Evolutionary conservation across 1,140 invertebrate genomes (phyloP).

Genomic region (Diabrotica virgifera): DNA sequence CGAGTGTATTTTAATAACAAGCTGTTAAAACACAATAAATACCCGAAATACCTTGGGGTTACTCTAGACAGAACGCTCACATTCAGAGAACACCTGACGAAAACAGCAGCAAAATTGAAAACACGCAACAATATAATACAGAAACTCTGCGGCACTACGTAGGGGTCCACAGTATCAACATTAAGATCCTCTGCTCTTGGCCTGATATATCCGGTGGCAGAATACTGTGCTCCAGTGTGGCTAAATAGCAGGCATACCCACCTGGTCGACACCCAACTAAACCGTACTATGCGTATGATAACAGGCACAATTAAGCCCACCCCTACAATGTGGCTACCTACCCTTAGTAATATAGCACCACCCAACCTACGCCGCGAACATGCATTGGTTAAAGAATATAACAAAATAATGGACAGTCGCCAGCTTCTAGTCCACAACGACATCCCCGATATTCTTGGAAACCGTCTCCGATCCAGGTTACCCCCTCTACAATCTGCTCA

Average conservation of each 20-base stretch:
- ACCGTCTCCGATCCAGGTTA: too few relatives aligned
- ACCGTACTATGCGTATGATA: neutral
- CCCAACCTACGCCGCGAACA: too few relatives aligned
- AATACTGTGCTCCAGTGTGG: neutral
- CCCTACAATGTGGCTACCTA: neutral
- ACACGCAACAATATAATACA: neutral
- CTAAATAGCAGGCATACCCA: too few relatives aligned
- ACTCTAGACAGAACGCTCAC: neutral
- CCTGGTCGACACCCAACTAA: neutral
- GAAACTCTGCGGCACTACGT: too few relatives aligned
- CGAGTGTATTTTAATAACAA: too few relatives aligned
- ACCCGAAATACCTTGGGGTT: neutral
- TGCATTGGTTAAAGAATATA: too few relatives aligned
- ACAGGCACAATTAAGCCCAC: constrained; percentile 6
- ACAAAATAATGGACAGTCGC: too few relatives aligned
- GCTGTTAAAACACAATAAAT: neutral
- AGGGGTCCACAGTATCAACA: too few relatives aligned
- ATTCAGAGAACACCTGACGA: neutral
- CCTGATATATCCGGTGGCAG: neutral
- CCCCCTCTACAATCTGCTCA: too few relatives aligned
- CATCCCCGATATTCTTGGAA: too few relatives aligned
- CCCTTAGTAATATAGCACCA: neutral
- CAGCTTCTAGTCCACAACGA: too few relatives aligned
- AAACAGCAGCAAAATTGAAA: neutral
- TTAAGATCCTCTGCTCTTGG: too few relatives aligned